These are phyloP conservation scores for Phymastichus coffea DNA, from an alignment of 1,140 invertebrate genomes.

Conservation along the genomic window DNA sequence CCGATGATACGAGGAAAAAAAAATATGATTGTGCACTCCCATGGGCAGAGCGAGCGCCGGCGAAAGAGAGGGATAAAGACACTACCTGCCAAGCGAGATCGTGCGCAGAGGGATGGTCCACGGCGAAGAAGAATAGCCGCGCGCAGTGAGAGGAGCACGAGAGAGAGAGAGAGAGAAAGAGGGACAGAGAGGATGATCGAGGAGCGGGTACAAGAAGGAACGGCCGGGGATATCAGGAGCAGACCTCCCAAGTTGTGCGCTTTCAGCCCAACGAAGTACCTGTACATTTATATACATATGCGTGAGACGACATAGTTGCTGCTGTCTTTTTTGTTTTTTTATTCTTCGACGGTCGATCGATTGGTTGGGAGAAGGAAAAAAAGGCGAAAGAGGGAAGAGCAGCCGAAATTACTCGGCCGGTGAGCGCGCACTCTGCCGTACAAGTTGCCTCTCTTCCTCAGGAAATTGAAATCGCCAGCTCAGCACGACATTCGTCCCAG, in stretches of 20 bases:
- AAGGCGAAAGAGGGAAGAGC: too few species aligned
- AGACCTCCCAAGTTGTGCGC: slow-evolving; percentile 59
- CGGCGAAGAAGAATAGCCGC: slow-evolving; percentile 24
- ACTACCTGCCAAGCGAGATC: slow-evolving; percentile 38
- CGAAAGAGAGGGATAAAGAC: slow-evolving; percentile 43
- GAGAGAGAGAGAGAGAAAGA: slow-evolving; percentile 39
- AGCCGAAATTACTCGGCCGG: too few species aligned
- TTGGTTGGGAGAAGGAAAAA: too few species aligned
- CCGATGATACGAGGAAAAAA: slow-evolving; percentile 27
- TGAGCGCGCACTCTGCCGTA: too few species aligned
- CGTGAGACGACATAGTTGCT: too few species aligned
- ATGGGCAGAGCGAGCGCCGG: slow-evolving; percentile 33
- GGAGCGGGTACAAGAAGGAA: slow-evolving; percentile 48
- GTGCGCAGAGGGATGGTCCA: slow-evolving; percentile 28
- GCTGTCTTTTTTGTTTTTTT: too few species aligned
- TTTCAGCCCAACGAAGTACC: too few species aligned
- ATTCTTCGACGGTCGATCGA: too few species aligned
- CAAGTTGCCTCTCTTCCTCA: too few species aligned
- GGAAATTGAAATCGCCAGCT: slow-evolving; percentile 12
- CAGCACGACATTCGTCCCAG: slow-evolving; percentile 1
- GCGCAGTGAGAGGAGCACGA: slow-evolving; percentile 34
- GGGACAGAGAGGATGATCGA: slow-evolving; percentile 16
- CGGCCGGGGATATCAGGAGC: slow-evolving; percentile 53
- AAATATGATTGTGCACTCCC: slow-evolving; percentile 48
- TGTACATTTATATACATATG: too few species aligned